These are phyloP conservation scores for Nomada goodeniana DNA, from an alignment of 2,888 invertebrate species.

Conservation along the genomic window DNA sequence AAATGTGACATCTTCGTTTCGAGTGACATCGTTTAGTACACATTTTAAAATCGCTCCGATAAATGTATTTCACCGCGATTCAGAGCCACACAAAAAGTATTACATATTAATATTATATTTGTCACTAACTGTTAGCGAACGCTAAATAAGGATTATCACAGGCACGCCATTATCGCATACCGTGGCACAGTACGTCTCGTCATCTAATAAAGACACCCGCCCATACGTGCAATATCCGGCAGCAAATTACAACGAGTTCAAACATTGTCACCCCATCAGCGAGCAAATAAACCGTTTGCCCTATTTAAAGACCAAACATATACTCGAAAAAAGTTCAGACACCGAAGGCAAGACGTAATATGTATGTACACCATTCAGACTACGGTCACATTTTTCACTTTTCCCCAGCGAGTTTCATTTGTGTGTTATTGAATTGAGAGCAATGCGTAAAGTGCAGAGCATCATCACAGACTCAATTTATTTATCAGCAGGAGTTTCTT, in stretches of 20 bases:
- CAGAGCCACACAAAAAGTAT: too few species aligned
- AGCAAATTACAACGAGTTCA: constrained; percentile 63
- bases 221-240: constrained; percentile 60
- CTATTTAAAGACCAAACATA: constrained; percentile 66
- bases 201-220: constrained; percentile 10
- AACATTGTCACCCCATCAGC: constrained; percentile 47
- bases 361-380: constrained; percentile 14
- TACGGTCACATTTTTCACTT: neutral
- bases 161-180: too few species aligned
- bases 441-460: neutral
- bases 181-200: neutral
- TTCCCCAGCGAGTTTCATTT: constrained; percentile 14
- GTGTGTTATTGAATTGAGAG: constrained; percentile 4
- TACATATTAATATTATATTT: too few species aligned
- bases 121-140: too few species aligned
- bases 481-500: neutral
- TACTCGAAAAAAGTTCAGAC: constrained; percentile 11
- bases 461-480: constrained; percentile 15
- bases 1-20: too few species aligned
- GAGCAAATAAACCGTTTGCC: constrained; percentile 58
- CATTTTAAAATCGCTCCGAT: too few species aligned
- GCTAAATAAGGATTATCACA: too few species aligned
- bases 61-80: too few species aligned
- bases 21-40: too few species aligned
- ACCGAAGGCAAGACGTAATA: neutral